Evolutionary conservation across 1,140 invertebrate genomes (phyloP), one percentile per base, ranked within the genome.

Genomic region (Camponotus vicinus): DNA sequence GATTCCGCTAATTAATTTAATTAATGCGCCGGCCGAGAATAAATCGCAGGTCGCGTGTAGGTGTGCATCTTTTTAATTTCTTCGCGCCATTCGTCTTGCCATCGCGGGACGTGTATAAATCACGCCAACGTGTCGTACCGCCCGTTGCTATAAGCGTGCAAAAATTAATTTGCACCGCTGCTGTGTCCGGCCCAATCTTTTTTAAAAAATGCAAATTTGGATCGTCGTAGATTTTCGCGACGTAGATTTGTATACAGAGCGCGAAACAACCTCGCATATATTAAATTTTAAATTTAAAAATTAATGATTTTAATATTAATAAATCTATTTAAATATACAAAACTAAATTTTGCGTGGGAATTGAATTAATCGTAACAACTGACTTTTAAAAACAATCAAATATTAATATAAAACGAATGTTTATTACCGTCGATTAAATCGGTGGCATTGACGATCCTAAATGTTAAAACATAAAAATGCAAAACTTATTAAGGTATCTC

Each of bases 1-100:
- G 79, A 83, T 75, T 83, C 40, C 40, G 79, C 79, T 83, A 83
- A 83, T 83, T 83, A 83, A 83, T 83, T 83, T 83, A 83, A 83
- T 83, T 83, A 83, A 83, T 83, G 32, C 79, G 79, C 55, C 69
- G 32, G 40, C 27, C 69, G 79, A 61, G 79, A 75, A 83, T 83
- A 83, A 83, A 83, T 83, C 55, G 79, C 37, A 27, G 64, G 57
- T 82, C 69, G 79, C 79, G 40, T 75, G 79, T 83, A 57, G 69
- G 79, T 83, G 79, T 83, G 79, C 79, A 83, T 83, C 79, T 83
- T 83, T 83, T 83, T 83, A 83, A 83, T 83, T 83, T 75, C 79
- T 83, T 83, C 79, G 69, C 79, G 79, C 79, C 79, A 83, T 83
- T 83, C 79, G 79, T 83, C 79, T 83, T 83, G 79, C 79, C 79